Conservation (phyloP, 2,797 vertebrate species). For the Aphelocoma californica region DNA sequence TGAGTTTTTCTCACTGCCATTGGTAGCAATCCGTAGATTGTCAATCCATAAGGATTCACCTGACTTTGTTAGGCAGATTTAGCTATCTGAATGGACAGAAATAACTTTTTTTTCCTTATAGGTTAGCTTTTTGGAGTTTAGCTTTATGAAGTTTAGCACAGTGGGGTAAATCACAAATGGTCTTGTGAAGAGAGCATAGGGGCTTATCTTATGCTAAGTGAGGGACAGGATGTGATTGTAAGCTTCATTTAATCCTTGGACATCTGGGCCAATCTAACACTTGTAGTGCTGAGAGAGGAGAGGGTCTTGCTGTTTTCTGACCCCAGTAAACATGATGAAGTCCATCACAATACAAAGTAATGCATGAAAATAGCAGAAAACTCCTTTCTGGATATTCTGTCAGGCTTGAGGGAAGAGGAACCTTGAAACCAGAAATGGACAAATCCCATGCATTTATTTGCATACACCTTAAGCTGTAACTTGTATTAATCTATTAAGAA, state of each 20-base stretch:
- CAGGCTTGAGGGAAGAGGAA: not conserved
- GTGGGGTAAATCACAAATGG: not conserved
- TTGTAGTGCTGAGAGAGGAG: not conserved
- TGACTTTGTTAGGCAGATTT: not conserved
- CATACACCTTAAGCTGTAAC: not conserved
- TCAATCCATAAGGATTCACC: not conserved
- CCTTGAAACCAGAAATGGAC: not conserved
- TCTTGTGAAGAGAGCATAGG: not conserved
- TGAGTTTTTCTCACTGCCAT: accelerated
- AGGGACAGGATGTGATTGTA: not conserved
- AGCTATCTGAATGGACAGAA: not conserved
- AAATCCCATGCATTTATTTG: not conserved
- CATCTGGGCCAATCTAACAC: not conserved
- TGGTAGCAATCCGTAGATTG: not conserved
- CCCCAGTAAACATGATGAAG: not conserved
- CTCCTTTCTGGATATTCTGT: not conserved
- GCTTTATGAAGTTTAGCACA: not conserved
- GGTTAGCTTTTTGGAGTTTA: not conserved
- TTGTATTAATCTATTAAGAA: not conserved
- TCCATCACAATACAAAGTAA: not conserved
- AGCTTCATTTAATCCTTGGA: not conserved
- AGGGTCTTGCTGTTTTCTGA: not conserved
- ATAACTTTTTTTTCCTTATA: not conserved
- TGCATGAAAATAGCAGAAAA: not conserved
- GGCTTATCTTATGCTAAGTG: not conserved